A percentile compares a stretch with the other conserved stretches of the same genome.
Evolutionary conservation across 2,888 invertebrate species (phyloP).

Genomic region (Cyclophora punctaria): DNA sequence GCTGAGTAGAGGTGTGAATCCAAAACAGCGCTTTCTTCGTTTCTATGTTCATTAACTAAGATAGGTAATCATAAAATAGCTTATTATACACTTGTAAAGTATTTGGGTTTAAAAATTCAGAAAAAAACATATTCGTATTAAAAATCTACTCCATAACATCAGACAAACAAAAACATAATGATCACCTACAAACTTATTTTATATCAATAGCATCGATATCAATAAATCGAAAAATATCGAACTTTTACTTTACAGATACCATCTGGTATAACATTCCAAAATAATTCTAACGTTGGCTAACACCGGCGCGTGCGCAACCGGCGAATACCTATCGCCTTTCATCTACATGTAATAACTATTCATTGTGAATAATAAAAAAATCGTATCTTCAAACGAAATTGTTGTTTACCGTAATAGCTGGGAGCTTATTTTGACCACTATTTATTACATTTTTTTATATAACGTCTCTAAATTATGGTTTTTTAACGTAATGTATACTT

Average conservation of each 20-base stretch:
- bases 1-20: too few relatives aligned
- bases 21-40: too few relatives aligned
- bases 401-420: constrained; percentile 52
- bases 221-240: constrained; percentile 39
- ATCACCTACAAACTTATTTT: constrained; percentile 10
- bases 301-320: constrained; percentile 42
- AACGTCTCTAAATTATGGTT: too few relatives aligned
- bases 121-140: too few relatives aligned
- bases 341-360: constrained; percentile 54
- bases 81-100: too few relatives aligned
- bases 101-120: too few relatives aligned
- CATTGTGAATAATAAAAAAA: constrained; percentile 52
- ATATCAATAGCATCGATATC: constrained; percentile 11
- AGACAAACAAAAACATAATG: constrained; percentile 5
- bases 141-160: neutral
- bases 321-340: constrained; percentile 39
- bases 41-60: too few relatives aligned
- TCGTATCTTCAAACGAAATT: constrained; percentile 39
- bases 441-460: constrained; percentile 40
- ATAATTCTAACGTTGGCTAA: constrained; percentile 33
- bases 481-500: too few relatives aligned
- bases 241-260: constrained; percentile 35
- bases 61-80: too few relatives aligned
- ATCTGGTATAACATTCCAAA: constrained; percentile 44
- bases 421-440: constrained; percentile 42